Evolutionary conservation across 2,888 invertebrate species (phyloP), one percentile per base, ranked within the genome.

Genomic region (Helobdella robusta): DNA sequence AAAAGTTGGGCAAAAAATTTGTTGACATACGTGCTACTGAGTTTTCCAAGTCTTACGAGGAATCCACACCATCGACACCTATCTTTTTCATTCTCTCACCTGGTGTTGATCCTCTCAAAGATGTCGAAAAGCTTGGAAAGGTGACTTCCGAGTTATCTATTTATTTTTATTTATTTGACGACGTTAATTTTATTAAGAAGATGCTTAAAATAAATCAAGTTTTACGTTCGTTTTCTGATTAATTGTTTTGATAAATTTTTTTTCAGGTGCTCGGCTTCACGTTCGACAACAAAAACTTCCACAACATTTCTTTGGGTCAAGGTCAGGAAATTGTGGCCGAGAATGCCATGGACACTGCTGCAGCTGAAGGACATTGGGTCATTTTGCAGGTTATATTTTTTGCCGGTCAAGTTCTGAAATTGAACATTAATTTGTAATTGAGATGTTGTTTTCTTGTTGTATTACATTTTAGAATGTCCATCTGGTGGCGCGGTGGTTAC

Each of bases 41-140:
- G 75, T 92, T 95, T 77, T 85, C 88, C 52, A 91, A 93, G 79
- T 93, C 93, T 0, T 94, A 86, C 75, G 91, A 93, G 79, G 95
- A 95, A 80, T 89, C 93, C 0, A 89, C 91, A 74, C 88, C 91
- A 0, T 87, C 87, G 0, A 94, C 92, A 0, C 94, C 94, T 0
- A 89, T 95, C 73, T 94, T 95, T 81, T 95, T 95, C 77, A 94
- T 95, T 74, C 83, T 95, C 0, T 94, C 93, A 0, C 94, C 94
- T 3, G 95, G 95, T 61, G 94, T 94, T 0, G 92, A 95, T 81
- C 94, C 95, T 0, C 81, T 95, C 40, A 93, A 92, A 80, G 94
- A 95, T 75, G 93, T 95, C 0, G 95, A 95, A 80, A 84, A 87
- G 36, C 80, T 93, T 50, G 94, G 94, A 32, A 87, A 86, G 75